Evolutionary conservation across 2,113 vertebrate species (phyloP).

Genomic region (Osmerus eperlanus): DNA sequence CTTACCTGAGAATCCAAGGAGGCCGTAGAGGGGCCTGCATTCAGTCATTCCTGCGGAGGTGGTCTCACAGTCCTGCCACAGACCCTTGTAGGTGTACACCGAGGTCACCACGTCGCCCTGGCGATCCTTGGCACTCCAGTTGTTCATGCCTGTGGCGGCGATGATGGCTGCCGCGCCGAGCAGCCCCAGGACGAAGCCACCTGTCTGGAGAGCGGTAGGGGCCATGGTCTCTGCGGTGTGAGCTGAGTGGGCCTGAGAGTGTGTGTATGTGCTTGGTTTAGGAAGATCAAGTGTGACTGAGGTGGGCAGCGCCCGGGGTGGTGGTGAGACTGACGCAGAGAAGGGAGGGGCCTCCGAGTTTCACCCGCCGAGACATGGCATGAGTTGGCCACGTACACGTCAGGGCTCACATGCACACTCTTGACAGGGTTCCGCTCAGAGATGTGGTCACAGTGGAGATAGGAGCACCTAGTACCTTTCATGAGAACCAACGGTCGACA

Average conservation of each 20-base stretch:
- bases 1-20: slow-evolving; percentile 84
- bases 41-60: slow-evolving; percentile 81
- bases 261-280: background rate
- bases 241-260: background rate
- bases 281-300: background rate
- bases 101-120: slow-evolving; percentile 80
- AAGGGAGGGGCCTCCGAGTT: background rate
- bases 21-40: slow-evolving; percentile 80
- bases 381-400: background rate
- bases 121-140: slow-evolving; percentile 81
- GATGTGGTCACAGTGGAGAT: slow-evolving; percentile 1
- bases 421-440: background rate
- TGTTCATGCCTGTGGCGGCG: slow-evolving; percentile 75
- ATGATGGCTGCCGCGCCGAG: slow-evolving; percentile 73
- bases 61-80: slow-evolving; percentile 82
- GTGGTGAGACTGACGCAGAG: background rate
- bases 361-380: background rate
- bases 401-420: background rate
- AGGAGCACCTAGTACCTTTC: background rate
- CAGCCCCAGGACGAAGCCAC: slow-evolving; percentile 44
- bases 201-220: slow-evolving; percentile 73
- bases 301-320: background rate
- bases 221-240: slow-evolving; percentile 61
- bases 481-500: background rate
- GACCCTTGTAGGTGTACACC: slow-evolving; percentile 79